These are phyloP conservation scores for Salvelinus alpinus DNA, from an alignment of 2,113 vertebrate genomes.

Conservation along the genomic window DNA sequence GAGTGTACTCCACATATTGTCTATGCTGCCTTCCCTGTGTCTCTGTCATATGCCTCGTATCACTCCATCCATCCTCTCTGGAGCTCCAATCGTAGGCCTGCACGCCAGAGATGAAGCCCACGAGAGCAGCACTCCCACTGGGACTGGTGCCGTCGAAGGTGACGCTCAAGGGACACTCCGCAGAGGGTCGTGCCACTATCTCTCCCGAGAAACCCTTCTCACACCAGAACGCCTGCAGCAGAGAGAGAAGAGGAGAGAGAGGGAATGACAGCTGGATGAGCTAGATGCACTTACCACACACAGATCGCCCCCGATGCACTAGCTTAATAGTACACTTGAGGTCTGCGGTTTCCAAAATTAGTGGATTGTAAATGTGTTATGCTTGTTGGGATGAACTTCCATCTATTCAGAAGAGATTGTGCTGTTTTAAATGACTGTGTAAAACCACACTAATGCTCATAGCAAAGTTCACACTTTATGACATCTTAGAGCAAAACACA, in stretches of 20 bases:
- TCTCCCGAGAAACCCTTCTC: slow-evolving; percentile 73
- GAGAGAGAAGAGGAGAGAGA: slow-evolving; percentile 2
- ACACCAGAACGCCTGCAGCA: slow-evolving; percentile 72
- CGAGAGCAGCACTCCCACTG: slow-evolving; percentile 67
- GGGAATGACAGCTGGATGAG: too few relatives aligned
- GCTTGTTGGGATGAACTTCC: too few relatives aligned
- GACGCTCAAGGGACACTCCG: slow-evolving; percentile 63
- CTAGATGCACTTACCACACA: not conserved
- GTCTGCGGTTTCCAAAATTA: too few relatives aligned
- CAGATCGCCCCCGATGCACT: not conserved
- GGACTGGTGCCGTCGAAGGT: slow-evolving; percentile 73
- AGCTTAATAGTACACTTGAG: not conserved
- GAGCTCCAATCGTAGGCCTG: slow-evolving; percentile 64
- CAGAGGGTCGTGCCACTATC: slow-evolving; percentile 57
- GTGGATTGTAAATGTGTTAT: not conserved
- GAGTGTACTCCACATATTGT: too few relatives aligned
- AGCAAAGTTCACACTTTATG: too few relatives aligned
- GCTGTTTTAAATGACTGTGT: too few relatives aligned
- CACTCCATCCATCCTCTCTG: slow-evolving; percentile 35
- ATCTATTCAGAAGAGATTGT: not conserved
- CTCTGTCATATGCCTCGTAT: not conserved
- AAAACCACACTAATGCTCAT: too few relatives aligned
- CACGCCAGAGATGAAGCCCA: slow-evolving; percentile 62
- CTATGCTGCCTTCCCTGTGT: too few relatives aligned
- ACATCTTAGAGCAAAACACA: too few relatives aligned